phyloP scores from a whole-genome alignment of 2,113 vertebrate species.

The Oreamnos americanus region DNA sequence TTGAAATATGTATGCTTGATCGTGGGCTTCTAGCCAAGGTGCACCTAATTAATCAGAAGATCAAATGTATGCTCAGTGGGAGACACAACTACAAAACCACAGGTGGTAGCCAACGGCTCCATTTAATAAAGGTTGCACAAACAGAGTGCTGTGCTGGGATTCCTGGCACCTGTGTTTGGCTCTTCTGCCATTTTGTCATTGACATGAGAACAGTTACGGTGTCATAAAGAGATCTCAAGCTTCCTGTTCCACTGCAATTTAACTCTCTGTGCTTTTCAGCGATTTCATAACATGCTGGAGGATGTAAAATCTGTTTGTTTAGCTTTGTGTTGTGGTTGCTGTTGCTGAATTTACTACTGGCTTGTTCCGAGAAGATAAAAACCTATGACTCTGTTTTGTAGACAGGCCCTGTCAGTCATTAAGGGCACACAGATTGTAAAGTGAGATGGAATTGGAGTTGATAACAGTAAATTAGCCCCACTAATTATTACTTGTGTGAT shows the following conservation, averaged over 20 bases:
- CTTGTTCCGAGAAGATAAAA: slow-evolving; percentile 29
- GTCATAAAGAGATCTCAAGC: slow-evolving; percentile 37
- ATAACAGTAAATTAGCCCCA: neutral
- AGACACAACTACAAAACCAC: slow-evolving; percentile 48
- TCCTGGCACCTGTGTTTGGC: slow-evolving; percentile 9
- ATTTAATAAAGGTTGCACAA: slow-evolving; percentile 61
- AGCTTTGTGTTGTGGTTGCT: neutral
- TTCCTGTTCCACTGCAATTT: slow-evolving; percentile 9
- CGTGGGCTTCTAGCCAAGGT: slow-evolving; percentile 47
- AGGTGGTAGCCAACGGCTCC: slow-evolving; percentile 43
- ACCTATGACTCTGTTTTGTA: slow-evolving; percentile 19
- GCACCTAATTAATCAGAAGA: slow-evolving; percentile 65
- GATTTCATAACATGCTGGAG: neutral
- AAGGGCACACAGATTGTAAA: neutral
- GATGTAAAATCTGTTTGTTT: slow-evolving; percentile 48
- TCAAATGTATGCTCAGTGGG: slow-evolving; percentile 48
- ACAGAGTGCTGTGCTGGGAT: neutral
- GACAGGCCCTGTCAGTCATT: neutral
- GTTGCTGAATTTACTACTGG: slow-evolving; percentile 25
- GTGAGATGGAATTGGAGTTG: neutral
- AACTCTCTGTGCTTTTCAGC: slow-evolving; percentile 12
- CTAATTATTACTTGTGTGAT: neutral
- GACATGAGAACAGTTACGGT: slow-evolving; percentile 30
- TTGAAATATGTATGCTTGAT: slow-evolving; percentile 59
- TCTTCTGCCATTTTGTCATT: slow-evolving; percentile 65